These are phyloP conservation scores for Oncorhynchus clarkii DNA, from an alignment of 2,113 vertebrate species.

Conservation along the genomic window DNA sequence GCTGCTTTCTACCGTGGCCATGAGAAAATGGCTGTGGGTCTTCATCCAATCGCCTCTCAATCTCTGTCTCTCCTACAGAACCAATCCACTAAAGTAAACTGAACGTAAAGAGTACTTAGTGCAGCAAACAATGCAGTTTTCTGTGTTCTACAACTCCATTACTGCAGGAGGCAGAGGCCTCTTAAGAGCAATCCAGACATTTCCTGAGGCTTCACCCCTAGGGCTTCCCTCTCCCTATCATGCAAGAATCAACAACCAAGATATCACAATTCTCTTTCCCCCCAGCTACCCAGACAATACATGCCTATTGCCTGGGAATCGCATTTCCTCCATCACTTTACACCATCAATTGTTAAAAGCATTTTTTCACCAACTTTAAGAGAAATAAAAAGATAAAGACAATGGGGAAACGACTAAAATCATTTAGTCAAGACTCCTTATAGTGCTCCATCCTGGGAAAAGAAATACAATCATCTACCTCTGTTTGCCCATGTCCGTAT, in stretches of 20 bases:
- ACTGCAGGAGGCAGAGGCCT: constrained; percentile 64
- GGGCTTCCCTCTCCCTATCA: constrained; percentile 62
- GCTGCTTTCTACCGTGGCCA: background rate
- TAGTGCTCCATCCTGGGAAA: constrained; percentile 35
- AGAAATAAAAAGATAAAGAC: constrained; percentile 60
- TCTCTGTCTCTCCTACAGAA: background rate
- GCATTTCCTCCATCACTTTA: constrained; percentile 76
- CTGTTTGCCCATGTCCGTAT: constrained; percentile 44
- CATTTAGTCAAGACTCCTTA: constrained; percentile 55
- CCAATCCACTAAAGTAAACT: constrained; percentile 18
- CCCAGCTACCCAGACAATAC: constrained; percentile 50
- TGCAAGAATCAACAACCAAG: constrained; percentile 61
- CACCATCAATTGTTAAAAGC: constrained; percentile 68
- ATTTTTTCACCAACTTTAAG: constrained; percentile 65
- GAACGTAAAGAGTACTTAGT: constrained; percentile 65
- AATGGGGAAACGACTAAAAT: constrained; percentile 41
- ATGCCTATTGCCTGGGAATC: constrained; percentile 73
- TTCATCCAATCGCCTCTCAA: constrained; percentile 3
- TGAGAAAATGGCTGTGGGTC: background rate
- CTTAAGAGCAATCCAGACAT: constrained; percentile 72
- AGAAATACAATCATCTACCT: constrained; percentile 49
- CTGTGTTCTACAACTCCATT: constrained; percentile 72
- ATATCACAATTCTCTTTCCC: constrained; percentile 55
- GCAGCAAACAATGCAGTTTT: constrained; percentile 62
- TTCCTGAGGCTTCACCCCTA: constrained; percentile 69